These are phyloP conservation scores for Trisateles emortualis DNA, from an alignment of 2,888 invertebrate genomes.

Conservation along the genomic window DNA sequence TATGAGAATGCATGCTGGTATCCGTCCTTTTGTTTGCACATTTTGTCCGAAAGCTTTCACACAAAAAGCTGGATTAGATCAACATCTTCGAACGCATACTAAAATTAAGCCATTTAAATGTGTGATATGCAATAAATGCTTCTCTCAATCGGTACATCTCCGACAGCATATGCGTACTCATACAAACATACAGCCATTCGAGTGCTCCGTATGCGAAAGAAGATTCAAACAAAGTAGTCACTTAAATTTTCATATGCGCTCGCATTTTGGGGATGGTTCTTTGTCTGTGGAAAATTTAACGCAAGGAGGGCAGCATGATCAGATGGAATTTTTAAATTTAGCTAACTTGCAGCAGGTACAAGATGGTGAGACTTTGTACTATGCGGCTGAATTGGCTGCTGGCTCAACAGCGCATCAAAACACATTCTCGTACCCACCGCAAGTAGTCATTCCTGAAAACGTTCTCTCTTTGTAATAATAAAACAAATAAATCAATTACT, in stretches of 20 bases:
- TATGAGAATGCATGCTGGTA: constrained; percentile 80
- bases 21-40: constrained; percentile 76
- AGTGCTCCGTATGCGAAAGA: constrained; percentile 73
- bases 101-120: constrained; percentile 82
- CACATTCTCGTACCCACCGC: constrained; percentile 42
- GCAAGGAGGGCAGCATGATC: constrained; percentile 56
- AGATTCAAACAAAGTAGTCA: constrained; percentile 83
- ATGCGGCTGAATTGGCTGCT: constrained; percentile 66
- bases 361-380: constrained; percentile 76
- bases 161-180: constrained; percentile 84
- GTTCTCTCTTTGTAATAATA: constrained; percentile 32
- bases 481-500: constrained; percentile 18
- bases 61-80: constrained; percentile 81
- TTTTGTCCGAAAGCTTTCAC: constrained; percentile 81
- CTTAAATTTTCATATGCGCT: constrained; percentile 80
- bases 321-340: constrained; percentile 69
- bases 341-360: constrained; percentile 72
- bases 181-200: constrained; percentile 82
- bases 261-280: constrained; percentile 66
- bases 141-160: constrained; percentile 82
- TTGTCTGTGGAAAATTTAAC: constrained; percentile 62
- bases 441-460: constrained; percentile 42
- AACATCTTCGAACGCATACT: constrained; percentile 81
- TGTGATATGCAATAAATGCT: constrained; percentile 78
- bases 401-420: constrained; percentile 46